These are phyloP conservation scores for Drosophila meridiana DNA, from an alignment of 2,888 invertebrate species.

Conservation along the genomic window DNA sequence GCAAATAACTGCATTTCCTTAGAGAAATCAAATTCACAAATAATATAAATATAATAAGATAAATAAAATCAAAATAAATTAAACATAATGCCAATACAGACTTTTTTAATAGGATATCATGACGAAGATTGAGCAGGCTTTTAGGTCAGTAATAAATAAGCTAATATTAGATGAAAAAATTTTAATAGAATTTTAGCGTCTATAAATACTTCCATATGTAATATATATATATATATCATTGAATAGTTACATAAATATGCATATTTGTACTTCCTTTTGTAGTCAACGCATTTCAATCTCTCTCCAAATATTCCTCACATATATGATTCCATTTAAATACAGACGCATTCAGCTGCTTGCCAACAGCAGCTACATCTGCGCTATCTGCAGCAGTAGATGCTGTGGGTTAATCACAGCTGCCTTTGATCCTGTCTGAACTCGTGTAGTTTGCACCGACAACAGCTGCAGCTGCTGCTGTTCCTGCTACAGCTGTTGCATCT, in stretches of 20 bases:
- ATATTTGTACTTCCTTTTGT: no score
- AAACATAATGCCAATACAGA: background rate
- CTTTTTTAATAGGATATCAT: no score
- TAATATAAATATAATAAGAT: background rate
- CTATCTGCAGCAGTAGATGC: background rate
- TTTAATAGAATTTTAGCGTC: no score
- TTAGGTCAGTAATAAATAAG: no score
- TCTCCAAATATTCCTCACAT: background rate
- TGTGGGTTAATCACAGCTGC: conserved; percentile 15
- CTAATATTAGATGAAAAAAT: background rate
- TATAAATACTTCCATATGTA: no score
- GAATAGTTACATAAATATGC: no score
- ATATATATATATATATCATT: no score
- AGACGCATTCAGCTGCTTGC: background rate
- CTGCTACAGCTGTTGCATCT: conserved; percentile 7
- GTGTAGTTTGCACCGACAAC: conserved; percentile 8
- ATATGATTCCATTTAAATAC: background rate
- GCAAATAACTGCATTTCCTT: background rate
- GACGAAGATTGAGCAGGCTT: no score
- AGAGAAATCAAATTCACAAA: background rate
- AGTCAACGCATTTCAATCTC: no score
- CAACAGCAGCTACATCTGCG: background rate
- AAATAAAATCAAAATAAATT: background rate
- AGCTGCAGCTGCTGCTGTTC: background rate
- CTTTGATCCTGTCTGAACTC: conserved; percentile 20